Evolutionary conservation across 2,797 vertebrate genomes (phyloP).

Genomic region (Oryzias sinensis): DNA sequence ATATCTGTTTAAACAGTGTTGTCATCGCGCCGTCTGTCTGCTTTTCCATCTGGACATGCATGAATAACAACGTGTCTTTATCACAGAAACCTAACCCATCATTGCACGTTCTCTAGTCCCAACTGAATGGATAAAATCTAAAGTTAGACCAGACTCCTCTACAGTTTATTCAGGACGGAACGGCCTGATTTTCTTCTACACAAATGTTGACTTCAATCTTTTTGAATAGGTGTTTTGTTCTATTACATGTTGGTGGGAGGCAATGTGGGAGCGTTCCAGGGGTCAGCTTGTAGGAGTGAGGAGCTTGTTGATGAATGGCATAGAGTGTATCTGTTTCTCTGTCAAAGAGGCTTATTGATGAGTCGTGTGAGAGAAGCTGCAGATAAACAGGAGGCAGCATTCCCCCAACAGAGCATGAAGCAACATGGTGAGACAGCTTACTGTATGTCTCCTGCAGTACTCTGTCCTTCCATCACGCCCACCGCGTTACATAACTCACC

Average conservation of each 20-base stretch:
- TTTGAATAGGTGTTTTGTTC: conserved; percentile 33
- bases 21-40: conserved; percentile 49
- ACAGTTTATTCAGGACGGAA: conserved; percentile 1
- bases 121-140: neutral
- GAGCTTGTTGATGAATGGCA: conserved; percentile 30
- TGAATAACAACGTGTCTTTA: conserved; percentile 29
- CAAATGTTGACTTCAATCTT: conserved; percentile 6
- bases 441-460: conserved; percentile 50
- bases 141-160: neutral
- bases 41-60: conserved; percentile 39
- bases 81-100: conserved; percentile 10
- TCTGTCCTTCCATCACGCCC: conserved; percentile 35
- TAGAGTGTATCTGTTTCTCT: conserved; percentile 42
- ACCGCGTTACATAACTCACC: conserved; percentile 47
- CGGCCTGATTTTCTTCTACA: neutral
- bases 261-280: conserved; percentile 8
- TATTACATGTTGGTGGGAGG: conserved; percentile 21
- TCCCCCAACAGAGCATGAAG: conserved; percentile 49
- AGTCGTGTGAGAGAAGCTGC: conserved; percentile 23
- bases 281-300: conserved; percentile 40
- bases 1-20: conserved; percentile 60
- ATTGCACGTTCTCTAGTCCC: conserved; percentile 11
- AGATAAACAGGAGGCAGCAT: conserved; percentile 60
- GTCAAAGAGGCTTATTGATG: conserved; percentile 62
- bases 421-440: conserved; percentile 39